Percentiles rank a stretch among this genome's conserved stretches.
These are phyloP conservation scores for Myotis pilosus DNA, from an alignment of 2,797 vertebrate genomes.

Conservation along the genomic window DNA sequence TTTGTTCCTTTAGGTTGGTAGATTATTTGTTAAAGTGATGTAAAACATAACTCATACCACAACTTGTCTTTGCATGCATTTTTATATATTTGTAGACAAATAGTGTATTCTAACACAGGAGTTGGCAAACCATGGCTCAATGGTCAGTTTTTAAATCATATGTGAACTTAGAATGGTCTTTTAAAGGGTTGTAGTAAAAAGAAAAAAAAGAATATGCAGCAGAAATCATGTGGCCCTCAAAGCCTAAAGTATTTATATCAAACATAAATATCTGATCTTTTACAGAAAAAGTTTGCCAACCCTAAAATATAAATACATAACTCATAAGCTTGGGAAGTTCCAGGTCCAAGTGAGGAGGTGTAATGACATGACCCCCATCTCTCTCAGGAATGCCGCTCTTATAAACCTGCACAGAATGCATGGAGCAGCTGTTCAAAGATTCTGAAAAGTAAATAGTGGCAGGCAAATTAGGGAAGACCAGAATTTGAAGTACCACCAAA, in stretches of 20 bases:
- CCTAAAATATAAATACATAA: neutral
- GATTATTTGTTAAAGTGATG: neutral
- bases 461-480: neutral
- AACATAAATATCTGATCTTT: neutral
- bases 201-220: neutral
- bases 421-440: neutral
- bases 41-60: neutral
- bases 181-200: neutral
- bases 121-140: neutral
- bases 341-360: neutral
- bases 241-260: neutral
- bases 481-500: neutral
- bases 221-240: neutral
- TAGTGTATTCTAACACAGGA: neutral
- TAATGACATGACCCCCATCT: neutral
- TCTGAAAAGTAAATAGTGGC: slow-evolving; percentile 10
- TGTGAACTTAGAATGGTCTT: neutral
- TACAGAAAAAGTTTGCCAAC: neutral
- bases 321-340: neutral
- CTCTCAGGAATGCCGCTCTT: neutral
- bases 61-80: slow-evolving; percentile 1
- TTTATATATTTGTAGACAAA: slow-evolving; percentile 7
- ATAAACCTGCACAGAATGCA: neutral
- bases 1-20: neutral
- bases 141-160: neutral